Percentiles rank a stretch among this genome's conserved stretches.
Conservation (phyloP, 1,140 invertebrate genomes). For the Drosophila subpulchrella region DNA sequence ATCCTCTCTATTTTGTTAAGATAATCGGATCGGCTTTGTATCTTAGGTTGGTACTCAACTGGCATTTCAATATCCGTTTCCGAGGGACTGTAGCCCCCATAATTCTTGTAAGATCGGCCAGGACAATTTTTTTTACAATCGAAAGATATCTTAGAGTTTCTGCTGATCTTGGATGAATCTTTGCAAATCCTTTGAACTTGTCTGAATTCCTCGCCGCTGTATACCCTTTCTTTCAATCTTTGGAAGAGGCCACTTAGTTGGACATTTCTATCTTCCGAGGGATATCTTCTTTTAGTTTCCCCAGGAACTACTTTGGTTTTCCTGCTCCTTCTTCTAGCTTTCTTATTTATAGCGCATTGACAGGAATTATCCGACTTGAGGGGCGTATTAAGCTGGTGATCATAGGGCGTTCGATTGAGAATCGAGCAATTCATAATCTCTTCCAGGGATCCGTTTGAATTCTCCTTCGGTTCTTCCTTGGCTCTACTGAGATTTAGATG, state of each 20-base stretch:
- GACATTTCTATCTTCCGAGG: neutral
- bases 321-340: neutral
- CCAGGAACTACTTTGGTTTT: neutral
- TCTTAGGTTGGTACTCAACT: neutral
- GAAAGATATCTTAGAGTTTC: neutral
- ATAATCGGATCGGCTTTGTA: neutral
- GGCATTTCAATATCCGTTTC: slow-evolving; percentile 17
- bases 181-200: neutral
- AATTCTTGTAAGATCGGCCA: neutral
- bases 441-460: neutral
- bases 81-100: slow-evolving; percentile 46
- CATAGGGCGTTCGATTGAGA: slow-evolving; percentile 47
- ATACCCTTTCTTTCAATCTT: neutral
- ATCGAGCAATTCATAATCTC: slow-evolving; percentile 38
- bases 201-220: slow-evolving; percentile 12
- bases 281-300: neutral
- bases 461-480: neutral
- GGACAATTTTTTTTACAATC: neutral
- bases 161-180: slow-evolving; percentile 5
- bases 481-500: neutral
- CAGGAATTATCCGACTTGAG: slow-evolving; percentile 14
- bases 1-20: slow-evolving; percentile 34
- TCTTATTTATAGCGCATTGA: slow-evolving; percentile 15
- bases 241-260: neutral
- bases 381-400: slow-evolving; percentile 30